Percentiles rank a stretch among this genome's conserved stretches.
Conservation (phyloP, 2,113 vertebrate genomes). For the Corythoichthys intestinalis region DNA sequence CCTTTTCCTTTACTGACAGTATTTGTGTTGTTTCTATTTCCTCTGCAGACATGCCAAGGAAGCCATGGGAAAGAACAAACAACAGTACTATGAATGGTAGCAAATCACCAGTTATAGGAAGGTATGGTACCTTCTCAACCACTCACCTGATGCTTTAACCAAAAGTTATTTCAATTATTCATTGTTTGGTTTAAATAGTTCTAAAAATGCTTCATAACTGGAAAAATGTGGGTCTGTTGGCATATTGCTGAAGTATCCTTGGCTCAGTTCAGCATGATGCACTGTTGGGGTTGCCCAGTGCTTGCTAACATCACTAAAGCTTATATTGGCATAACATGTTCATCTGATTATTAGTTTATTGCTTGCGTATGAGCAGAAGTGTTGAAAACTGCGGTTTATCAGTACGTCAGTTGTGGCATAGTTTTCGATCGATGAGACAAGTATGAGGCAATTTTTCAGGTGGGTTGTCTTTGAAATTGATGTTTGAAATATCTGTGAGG, state of each 20-base stretch:
- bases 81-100: constrained; percentile 87
- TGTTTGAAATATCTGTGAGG: background rate
- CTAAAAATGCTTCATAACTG: background rate
- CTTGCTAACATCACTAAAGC: constrained; percentile 58
- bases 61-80: constrained; percentile 96
- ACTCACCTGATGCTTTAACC: background rate
- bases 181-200: background rate
- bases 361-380: background rate
- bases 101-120: constrained; percentile 98
- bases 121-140: constrained; percentile 69
- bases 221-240: background rate
- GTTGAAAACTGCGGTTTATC: background rate
- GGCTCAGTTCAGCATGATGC: constrained; percentile 50
- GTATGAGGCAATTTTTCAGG: background rate
- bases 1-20: too few species aligned
- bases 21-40: background rate
- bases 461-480: background rate
- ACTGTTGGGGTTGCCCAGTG: constrained; percentile 16
- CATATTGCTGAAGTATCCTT: constrained; percentile 5
- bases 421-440: background rate
- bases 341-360: background rate
- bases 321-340: constrained; percentile 29
- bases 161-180: background rate
- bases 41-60: constrained; percentile 88
- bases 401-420: background rate